A percentile compares a stretch with the other conserved stretches of the same genome.
Conservation (phyloP, 1,140 invertebrate species). For the Drosophila neocordata region DNA sequence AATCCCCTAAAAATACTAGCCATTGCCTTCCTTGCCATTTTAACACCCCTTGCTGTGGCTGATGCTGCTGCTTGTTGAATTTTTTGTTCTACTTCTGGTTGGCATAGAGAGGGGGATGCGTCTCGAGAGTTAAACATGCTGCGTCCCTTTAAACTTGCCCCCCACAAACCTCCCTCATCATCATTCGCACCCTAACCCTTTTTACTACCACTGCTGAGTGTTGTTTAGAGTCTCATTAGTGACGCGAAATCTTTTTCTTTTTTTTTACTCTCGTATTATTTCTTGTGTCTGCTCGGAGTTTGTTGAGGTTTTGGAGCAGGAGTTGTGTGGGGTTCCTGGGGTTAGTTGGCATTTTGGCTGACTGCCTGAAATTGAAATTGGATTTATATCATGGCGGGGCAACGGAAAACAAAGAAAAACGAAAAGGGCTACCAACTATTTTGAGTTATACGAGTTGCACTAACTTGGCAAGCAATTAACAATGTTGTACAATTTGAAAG, state of each 20-base stretch:
- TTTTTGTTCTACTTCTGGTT: constrained; percentile 26
- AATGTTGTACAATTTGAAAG: background rate
- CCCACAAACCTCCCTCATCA: background rate
- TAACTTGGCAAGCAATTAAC: background rate
- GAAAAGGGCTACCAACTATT: constrained; percentile 23
- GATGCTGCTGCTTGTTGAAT: constrained; percentile 3
- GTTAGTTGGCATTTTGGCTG: background rate
- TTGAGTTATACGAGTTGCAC: background rate
- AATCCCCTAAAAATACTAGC: no score
- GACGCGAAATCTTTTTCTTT: constrained; percentile 50
- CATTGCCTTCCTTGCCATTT: background rate
- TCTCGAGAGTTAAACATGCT: constrained; percentile 11
- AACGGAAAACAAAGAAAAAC: constrained; percentile 3
- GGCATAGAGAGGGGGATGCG: constrained; percentile 37
- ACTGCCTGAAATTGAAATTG: constrained; percentile 45
- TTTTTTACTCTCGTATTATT: constrained; percentile 14
- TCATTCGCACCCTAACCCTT: background rate
- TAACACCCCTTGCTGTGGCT: constrained; percentile 57
- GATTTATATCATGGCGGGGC: constrained; percentile 24
- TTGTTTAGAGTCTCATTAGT: constrained; percentile 79
- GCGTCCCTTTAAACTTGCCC: background rate
- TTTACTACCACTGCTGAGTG: constrained; percentile 15
- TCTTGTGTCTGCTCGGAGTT: constrained; percentile 16
- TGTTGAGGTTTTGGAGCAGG: background rate
- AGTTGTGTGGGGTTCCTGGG: background rate